Conservation (phyloP, 2,113 vertebrate species). For the Otus sunia region DNA sequence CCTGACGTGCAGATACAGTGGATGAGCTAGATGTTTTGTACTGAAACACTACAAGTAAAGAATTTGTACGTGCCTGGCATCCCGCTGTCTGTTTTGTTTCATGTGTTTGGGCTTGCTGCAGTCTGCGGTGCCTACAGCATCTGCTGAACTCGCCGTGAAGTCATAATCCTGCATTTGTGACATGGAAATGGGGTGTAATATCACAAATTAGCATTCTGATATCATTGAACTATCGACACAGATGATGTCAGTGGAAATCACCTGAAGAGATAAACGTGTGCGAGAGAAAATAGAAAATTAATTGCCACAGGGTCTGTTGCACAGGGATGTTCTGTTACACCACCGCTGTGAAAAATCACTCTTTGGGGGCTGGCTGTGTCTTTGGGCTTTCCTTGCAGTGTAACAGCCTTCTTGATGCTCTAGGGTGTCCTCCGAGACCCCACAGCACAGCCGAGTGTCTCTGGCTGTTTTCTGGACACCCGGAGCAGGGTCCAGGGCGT, state of each 20-base stretch:
- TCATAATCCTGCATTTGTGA: conserved; percentile 32
- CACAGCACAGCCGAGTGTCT: rapidly evolving
- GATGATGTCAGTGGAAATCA: background rate
- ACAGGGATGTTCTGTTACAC: background rate
- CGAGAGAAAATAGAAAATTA: background rate
- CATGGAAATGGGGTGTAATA: background rate
- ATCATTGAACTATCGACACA: background rate
- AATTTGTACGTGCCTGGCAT: background rate
- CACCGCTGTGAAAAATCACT: background rate
- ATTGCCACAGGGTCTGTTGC: background rate
- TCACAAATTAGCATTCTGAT: background rate
- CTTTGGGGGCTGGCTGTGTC: background rate
- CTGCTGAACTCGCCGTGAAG: background rate
- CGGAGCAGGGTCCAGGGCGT: background rate
- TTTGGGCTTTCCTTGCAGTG: background rate
- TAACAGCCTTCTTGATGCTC: background rate
- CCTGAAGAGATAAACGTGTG: background rate
- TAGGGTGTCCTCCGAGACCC: background rate
- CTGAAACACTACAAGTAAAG: rapidly evolving
- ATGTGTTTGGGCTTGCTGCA: background rate
- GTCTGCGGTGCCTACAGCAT: background rate
- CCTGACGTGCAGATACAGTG: background rate
- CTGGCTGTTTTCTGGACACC: background rate
- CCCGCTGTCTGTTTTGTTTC: background rate
- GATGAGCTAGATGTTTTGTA: background rate